Evolutionary conservation across 2,797 vertebrate species (phyloP), one percentile per base, ranked within the genome.

Genomic region (Hyperoplus immaculatus): DNA sequence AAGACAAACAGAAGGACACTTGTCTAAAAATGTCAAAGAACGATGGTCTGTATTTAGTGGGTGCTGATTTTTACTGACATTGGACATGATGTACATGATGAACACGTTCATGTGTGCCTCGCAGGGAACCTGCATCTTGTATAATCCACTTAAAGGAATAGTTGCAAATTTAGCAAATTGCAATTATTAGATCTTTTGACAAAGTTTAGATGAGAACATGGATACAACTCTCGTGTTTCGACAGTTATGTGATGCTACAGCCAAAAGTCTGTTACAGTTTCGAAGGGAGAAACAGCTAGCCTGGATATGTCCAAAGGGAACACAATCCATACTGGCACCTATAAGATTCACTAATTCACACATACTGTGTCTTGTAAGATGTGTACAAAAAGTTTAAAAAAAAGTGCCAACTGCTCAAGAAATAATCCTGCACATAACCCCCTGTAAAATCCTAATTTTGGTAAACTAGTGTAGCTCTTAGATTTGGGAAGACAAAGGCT

Each of bases 41-140:
- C 13, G 8, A 12, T 55, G 42, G 15, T 16, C 29, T 39, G 49
- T 59, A 11, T 67, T 55, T 15, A 41, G 41, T 46, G 8, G 70
- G 39, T 50, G 21, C 39, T 64, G 49, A 78, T 55, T 75, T 62
- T 15, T 53, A 45, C 41, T 53, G 73, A 81, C 66, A 69, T 45
- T 0, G 0, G 16, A 56, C 58, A 14, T 50, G 59, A 51, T 59
- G 13, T n/a, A 38, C 78, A 38, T 21, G 36, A 62, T 38, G 4
- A 3, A 72, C 73, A 51, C 13, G 47, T 61, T 67, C 13, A 9
- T 55, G 49, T 46, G 51, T 55, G 58, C 58, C 15, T 41, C 38
- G 41, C 21, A 16, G 21, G 55, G 14, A 45, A 59, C 2, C 1
- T 53, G 14, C 51, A 45, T 63, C 18, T 41, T 47, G 16, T 29